These are phyloP conservation scores for Pachyseris speciosa DNA, from an alignment of 64 coral and sea anemone genomes.

Conservation along the genomic window DNA sequence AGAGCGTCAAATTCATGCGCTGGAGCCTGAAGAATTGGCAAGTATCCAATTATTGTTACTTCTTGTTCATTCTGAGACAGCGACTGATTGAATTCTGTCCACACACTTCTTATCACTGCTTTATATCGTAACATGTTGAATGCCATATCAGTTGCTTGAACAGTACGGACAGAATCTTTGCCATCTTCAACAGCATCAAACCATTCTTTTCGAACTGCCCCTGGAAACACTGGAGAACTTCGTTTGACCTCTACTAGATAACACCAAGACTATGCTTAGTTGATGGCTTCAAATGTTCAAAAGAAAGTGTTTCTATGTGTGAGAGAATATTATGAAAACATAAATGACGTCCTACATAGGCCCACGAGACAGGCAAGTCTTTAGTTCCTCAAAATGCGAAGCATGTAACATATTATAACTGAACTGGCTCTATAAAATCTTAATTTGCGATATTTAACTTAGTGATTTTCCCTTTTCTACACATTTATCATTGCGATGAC, in stretches of 20 bases:
- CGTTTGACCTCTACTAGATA: slow-evolving; percentile 14
- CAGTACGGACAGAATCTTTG: background rate
- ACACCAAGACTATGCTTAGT: too few relatives aligned
- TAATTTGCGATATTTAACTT: too few relatives aligned
- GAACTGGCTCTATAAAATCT: too few relatives aligned
- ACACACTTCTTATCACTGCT: slow-evolving; percentile 18
- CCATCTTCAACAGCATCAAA: slow-evolving; percentile 39
- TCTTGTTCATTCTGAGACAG: slow-evolving; percentile 31
- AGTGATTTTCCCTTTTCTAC: too few relatives aligned
- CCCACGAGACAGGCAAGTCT: too few relatives aligned
- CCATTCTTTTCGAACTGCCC: slow-evolving; percentile 45
- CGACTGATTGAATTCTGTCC: slow-evolving; percentile 52
- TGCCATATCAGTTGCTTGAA: slow-evolving; percentile 74
- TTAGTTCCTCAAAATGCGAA: too few relatives aligned
- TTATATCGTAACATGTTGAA: slow-evolving; percentile 60
- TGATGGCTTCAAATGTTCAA: too few relatives aligned
- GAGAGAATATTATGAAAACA: too few relatives aligned
- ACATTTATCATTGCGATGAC: too few relatives aligned
- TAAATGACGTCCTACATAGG: too few relatives aligned
- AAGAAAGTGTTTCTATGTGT: too few relatives aligned
- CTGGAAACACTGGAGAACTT: slow-evolving; percentile 47
- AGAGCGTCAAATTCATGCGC: slow-evolving; percentile 65
- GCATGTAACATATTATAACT: too few relatives aligned
- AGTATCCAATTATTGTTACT: slow-evolving; percentile 69
- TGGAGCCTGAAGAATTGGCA: slow-evolving; percentile 56